Base-by-base conservation (phyloP, 2,797 vertebrate species). In the Staurois parvus region DNA sequence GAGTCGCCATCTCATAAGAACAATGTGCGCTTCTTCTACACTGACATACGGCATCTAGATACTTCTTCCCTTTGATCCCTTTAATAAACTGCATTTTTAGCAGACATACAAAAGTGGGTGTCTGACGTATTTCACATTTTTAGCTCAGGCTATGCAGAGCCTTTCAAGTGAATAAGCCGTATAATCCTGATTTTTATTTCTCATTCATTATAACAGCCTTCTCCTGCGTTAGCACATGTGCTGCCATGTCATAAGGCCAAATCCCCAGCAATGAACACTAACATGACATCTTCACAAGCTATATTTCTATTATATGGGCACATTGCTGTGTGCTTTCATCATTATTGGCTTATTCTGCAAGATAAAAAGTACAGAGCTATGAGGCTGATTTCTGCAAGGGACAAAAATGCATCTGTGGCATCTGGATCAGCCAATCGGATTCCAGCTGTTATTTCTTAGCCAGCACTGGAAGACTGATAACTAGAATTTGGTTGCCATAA, bases 171-270 rank as follows among this genome's bases (percentile, higher is more conserved):
- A 62, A 76, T 76, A 62, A 76, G 75, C 48, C 52, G 56, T 76
- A 24, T 76, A 76, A 76, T 64, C 75, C 56, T 37, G 75, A 76
- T 34, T 62, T 76, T 62, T 76, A 76, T 64, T 76, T n/a, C 30
- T 37, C 52, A 26, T 62, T 62, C 75, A 26, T 73, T 73, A 42
- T 24, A n/a, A 3, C 10, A 5, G 72, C 21, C 10, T 62, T 64
- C 13, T 59, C 48, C 48, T 59, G 15, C 56, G 45, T 75, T 59
- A 12, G 17, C 48, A 59, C 48, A 40, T 72, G 28, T 56, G 73
- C 75, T 64, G 75, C 79, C 30, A 52, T 59, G 45, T 34, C 34
- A 72, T 37, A 6, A 62, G 56, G 17, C 15, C 34, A 72, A 62
- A 81, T 72, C 52, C 56, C 79, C 56, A 62, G 64, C 34, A 42